Conservation (phyloP, 2,113 vertebrate species). For the Trichechus manatus region DNA sequence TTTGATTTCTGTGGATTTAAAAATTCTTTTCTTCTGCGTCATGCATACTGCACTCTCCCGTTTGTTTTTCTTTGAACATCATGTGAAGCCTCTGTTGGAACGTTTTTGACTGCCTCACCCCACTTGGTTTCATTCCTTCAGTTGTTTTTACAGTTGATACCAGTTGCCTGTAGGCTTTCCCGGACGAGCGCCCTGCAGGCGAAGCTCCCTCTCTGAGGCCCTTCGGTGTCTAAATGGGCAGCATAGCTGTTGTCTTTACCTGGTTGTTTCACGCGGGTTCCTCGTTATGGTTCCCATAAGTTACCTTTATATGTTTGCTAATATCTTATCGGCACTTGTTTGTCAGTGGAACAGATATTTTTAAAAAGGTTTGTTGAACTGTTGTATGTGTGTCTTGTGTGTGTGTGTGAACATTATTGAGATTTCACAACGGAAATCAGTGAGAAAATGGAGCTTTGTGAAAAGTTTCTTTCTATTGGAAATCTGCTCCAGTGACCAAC, state of each 20-base stretch:
- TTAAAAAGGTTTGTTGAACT: neutral
- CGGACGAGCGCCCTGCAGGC: too few species aligned
- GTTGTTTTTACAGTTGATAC: neutral
- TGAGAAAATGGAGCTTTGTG: neutral
- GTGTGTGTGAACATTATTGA: neutral
- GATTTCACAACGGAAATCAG: neutral
- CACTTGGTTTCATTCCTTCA: neutral
- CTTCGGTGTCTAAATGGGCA: neutral
- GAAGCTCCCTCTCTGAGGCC: neutral
- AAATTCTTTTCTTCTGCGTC: neutral
- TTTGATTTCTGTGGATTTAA: neutral
- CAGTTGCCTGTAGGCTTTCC: neutral
- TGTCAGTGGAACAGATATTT: neutral
- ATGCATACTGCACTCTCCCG: neutral
- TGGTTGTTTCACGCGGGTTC: rapidly evolving
- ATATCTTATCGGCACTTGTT: neutral
- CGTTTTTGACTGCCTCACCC: neutral
- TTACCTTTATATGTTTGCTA: neutral
- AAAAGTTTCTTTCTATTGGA: neutral
- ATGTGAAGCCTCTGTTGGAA: neutral
- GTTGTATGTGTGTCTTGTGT: neutral
- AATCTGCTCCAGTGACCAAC: slow-evolving; percentile 5
- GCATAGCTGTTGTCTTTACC: neutral
- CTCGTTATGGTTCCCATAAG: neutral
- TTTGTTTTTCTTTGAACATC: neutral